Evolutionary conservation across 2,797 vertebrate species (phyloP).

Genomic region (Chrysocyon brachyurus): DNA sequence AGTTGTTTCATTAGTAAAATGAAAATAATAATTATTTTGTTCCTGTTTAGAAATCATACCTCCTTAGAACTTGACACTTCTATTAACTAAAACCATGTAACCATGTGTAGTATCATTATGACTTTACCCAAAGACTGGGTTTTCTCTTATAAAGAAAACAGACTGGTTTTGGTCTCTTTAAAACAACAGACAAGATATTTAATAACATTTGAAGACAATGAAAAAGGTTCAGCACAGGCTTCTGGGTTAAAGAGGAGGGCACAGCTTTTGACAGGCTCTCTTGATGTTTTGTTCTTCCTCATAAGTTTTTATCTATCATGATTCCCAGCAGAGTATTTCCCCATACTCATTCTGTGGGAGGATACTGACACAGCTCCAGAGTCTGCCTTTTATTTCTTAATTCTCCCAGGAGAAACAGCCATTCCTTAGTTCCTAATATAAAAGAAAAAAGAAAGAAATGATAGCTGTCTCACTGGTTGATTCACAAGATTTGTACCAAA

Average conservation of each 20-base stretch:
- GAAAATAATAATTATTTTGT: conserved; percentile 36
- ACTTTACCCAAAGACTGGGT: background rate
- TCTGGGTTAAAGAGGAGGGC: background rate
- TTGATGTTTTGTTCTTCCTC: background rate
- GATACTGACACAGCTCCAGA: background rate
- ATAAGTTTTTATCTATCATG: background rate
- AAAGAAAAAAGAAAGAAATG: background rate
- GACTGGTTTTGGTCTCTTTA: background rate
- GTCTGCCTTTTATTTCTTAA: background rate
- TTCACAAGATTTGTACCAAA: background rate
- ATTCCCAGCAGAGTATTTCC: conserved; percentile 18
- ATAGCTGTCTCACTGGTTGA: background rate
- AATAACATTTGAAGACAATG: conserved; percentile 12
- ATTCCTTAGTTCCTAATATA: background rate
- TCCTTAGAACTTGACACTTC: background rate
- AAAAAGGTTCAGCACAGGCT: background rate
- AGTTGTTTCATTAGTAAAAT: conserved; percentile 5
- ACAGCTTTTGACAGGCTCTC: background rate
- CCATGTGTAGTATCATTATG: background rate
- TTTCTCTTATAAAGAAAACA: background rate
- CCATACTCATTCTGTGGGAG: background rate
- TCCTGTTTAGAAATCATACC: background rate
- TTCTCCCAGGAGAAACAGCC: conserved; percentile 12
- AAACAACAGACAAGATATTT: background rate
- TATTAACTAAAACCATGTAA: background rate